These are phyloP conservation scores for Tadarida brasiliensis DNA, from an alignment of 2,797 vertebrate species.

Conservation along the genomic window DNA sequence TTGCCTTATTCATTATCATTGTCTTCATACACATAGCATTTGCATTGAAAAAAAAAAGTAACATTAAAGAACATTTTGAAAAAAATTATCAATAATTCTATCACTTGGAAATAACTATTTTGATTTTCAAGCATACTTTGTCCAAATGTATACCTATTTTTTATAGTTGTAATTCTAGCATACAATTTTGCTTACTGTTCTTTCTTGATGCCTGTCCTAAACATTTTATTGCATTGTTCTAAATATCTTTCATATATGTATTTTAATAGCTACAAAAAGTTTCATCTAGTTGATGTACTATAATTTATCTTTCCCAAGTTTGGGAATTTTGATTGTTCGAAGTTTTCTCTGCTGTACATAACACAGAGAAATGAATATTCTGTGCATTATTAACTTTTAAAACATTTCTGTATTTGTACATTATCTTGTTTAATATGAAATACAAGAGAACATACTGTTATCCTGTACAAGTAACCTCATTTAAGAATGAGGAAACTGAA, in stretches of 20 bases:
- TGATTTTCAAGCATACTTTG: slow-evolving; percentile 38
- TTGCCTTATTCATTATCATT: slow-evolving; percentile 57
- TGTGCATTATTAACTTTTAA: background rate
- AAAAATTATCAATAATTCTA: slow-evolving; percentile 41
- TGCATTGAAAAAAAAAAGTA: slow-evolving; percentile 4
- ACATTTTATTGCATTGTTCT: background rate
- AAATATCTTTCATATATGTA: background rate
- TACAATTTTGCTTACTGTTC: background rate
- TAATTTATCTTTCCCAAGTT: background rate
- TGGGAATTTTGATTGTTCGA: background rate
- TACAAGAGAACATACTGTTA: background rate
- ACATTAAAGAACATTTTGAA: slow-evolving; percentile 45
- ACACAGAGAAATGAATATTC: background rate
- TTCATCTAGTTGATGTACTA: background rate
- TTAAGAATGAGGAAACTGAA: slow-evolving; percentile 18
- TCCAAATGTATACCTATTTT: slow-evolving; percentile 50
- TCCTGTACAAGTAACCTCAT: background rate
- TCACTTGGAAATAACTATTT: slow-evolving; percentile 36
- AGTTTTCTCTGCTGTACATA: background rate
- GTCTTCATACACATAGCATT: slow-evolving; percentile 11
- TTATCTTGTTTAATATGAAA: slow-evolving; percentile 30
- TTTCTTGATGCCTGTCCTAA: background rate
- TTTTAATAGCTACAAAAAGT: slow-evolving; percentile 2
- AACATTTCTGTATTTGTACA: background rate
- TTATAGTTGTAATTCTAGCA: background rate